Evolutionary conservation across 2,797 vertebrate species (phyloP).

Genomic region (Gambusia yucatana): DNA sequence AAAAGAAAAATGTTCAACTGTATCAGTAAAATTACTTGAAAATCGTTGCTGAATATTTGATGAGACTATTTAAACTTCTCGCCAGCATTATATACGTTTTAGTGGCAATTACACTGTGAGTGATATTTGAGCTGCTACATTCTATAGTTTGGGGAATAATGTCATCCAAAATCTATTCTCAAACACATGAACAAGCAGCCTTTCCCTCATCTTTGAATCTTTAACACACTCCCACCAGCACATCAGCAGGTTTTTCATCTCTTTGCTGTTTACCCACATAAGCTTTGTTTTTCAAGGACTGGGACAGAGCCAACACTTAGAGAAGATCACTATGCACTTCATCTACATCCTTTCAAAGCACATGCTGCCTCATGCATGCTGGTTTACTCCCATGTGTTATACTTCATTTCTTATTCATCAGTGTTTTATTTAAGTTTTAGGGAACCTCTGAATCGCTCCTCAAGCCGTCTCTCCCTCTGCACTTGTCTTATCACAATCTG

Average conservation of each 20-base stretch:
- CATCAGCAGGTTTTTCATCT: conserved; percentile 21
- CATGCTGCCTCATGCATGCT: conserved; percentile 6
- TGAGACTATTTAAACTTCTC: not conserved
- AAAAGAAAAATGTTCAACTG: not conserved
- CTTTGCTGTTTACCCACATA: conserved; percentile 36
- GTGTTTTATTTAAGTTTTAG: conserved; percentile 8
- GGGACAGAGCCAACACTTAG: conserved; percentile 15
- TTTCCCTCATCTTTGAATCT: conserved; percentile 8
- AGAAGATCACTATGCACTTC: conserved; percentile 20
- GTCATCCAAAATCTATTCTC: not conserved
- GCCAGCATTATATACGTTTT: not conserved
- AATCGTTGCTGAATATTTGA: not conserved
- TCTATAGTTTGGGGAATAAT: not conserved
- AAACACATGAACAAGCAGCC: not conserved
- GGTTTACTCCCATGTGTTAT: conserved; percentile 33
- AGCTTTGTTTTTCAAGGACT: conserved; percentile 41
- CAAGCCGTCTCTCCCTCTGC: conserved; percentile 23
- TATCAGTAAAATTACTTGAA: not conserved
- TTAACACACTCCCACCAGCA: conserved; percentile 7
- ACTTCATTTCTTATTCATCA: conserved; percentile 42
- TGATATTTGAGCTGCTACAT: conserved; percentile 8
- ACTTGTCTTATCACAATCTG: conserved; percentile 27
- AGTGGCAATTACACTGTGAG: not conserved
- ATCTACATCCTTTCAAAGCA: conserved; percentile 34
- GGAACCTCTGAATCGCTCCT: conserved; percentile 21